Base-by-base conservation (phyloP, 1,140 invertebrate species). In the Trachymyrmex cornetzi region DNA sequence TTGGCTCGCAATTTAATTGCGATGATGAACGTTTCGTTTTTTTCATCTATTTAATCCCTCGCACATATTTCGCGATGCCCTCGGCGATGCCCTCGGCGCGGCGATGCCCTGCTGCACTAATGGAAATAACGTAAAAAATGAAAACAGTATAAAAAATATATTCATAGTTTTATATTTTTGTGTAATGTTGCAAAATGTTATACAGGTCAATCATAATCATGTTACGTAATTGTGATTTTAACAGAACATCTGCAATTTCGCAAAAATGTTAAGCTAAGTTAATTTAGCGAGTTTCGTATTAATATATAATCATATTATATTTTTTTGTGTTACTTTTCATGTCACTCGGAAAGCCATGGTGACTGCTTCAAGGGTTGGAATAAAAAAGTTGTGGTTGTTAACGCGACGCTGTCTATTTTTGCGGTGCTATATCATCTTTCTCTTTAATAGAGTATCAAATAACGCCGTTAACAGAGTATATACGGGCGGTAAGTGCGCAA, bases 1-100 rank as follows among this genome's bases (percentile, higher is more conserved):
- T 84, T 84, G 55, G 12, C 34, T 38, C 14, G 69, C 55, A 48
- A 84, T 74, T 74, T 50, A 84, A 74, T 84, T 61, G 50, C 79
- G 27, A 74, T 24, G 80, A 24, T 19, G 38, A 38, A 22, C 55
- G 24, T 27, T 19, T 1, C 22, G 5, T 4, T 81, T 44, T 57
- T 64, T 71, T 71, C 27, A 48, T 11, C 16, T 71, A 12, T 72
- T 74, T 82, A 53, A 71, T 71, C 16, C 14, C 22, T 44, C 64
- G 30, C 30, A 22, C 5, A 30, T 27, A 57, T 69, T 69, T 80
- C 53, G 22, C 34, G 38, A 44, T 44, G 38, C 38, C 38, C 38
- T 44, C 38, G 38, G 38, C 48, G 30, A 55, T 77, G 63, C 30
- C 16, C 38, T 27, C n/a, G n/a, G n/a, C n/a, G n/a, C 38, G 38